phyloP scores from a whole-genome alignment of 2,113 vertebrate genomes.

The Urocolius indicus region DNA sequence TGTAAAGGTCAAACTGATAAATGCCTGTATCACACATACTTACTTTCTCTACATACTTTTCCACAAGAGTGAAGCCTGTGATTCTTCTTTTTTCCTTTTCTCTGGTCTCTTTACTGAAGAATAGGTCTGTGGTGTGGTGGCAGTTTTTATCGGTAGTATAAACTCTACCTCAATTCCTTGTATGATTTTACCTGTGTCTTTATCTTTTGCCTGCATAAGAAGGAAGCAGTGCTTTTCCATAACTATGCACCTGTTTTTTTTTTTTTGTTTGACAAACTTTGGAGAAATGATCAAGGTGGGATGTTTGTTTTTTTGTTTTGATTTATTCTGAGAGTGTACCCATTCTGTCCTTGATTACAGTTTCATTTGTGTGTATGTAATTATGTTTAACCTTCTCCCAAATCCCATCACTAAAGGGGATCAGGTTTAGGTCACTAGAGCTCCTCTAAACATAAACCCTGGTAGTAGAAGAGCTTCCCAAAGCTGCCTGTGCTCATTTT shows the following conservation, averaged over 20 bases:
- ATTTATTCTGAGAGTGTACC: not conserved
- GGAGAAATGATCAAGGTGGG: not conserved
- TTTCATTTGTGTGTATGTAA: not conserved
- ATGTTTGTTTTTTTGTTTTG: not conserved
- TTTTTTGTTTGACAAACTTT: not conserved
- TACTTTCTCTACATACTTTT: not conserved
- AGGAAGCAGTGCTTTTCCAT: not conserved
- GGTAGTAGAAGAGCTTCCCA: not conserved
- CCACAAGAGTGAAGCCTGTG: not conserved
- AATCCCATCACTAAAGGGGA: not conserved
- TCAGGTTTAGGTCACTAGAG: not conserved
- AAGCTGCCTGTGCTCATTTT: not conserved
- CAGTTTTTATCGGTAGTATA: not conserved
- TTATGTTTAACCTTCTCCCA: not conserved
- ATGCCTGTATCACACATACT: not conserved
- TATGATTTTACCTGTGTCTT: not conserved
- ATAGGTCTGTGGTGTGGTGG: not conserved
- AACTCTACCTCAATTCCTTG: not conserved
- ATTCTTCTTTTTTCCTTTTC: not conserved
- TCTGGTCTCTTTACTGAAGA: not conserved
- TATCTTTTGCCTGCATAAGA: not conserved
- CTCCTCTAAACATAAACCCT: not conserved
- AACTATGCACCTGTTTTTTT: not conserved
- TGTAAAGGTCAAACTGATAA: not conserved
- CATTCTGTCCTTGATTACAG: not conserved